Percentiles rank a stretch among this genome's conserved stretches.
phyloP scores from a whole-genome alignment of 1,140 invertebrate genomes.

The Pseudomyrmex concolor region DNA sequence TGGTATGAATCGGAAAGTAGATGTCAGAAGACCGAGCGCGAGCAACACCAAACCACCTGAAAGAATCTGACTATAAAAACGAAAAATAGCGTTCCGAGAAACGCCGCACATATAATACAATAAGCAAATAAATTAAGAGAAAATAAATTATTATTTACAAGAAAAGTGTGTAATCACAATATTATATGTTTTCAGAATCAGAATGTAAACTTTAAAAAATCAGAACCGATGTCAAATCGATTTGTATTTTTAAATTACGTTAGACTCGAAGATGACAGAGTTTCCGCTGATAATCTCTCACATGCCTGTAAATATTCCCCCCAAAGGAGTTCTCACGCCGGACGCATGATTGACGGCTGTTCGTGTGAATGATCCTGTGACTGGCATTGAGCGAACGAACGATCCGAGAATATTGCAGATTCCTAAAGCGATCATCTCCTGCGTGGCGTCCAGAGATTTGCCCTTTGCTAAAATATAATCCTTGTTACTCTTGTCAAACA shows the following conservation, averaged over 20 bases:
- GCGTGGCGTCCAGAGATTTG: conserved; percentile 88
- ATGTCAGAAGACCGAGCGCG: conserved; percentile 88
- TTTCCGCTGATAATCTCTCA: neutral
- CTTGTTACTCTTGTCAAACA: neutral
- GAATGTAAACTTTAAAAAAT: no score
- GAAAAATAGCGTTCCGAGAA: neutral
- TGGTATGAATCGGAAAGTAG: conserved; percentile 90
- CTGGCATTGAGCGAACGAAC: conserved; percentile 91
- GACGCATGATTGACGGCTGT: conserved; percentile 92
- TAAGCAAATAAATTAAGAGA: no score
- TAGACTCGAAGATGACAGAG: neutral
- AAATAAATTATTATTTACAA: neutral
- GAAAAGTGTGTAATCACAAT: neutral
- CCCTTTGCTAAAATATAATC: conserved; percentile 82
- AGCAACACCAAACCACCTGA: conserved; percentile 89
- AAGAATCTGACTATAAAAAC: neutral
- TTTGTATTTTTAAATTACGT: conserved; percentile 17
- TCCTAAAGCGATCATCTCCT: conserved; percentile 91
- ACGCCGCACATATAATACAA: no score
- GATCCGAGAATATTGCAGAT: conserved; percentile 90
- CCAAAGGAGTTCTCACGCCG: conserved; percentile 90
- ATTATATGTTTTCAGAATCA: neutral
- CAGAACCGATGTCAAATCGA: neutral
- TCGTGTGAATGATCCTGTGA: conserved; percentile 92
- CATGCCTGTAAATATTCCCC: conserved; percentile 89